phyloP scores from a whole-genome alignment of 2,888 invertebrate species.

The Ferdinandea cuprea region DNA sequence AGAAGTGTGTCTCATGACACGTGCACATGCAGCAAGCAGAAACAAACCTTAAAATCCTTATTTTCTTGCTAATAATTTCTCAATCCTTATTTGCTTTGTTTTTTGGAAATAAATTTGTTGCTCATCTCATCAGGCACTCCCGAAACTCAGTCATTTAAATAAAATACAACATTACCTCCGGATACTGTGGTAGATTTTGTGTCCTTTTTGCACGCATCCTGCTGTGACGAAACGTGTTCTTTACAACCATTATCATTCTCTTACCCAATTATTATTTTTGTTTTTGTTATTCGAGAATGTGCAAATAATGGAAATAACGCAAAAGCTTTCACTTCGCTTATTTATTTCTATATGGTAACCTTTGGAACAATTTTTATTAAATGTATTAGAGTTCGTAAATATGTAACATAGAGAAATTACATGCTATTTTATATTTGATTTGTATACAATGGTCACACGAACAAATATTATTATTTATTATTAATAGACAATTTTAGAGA shows the following conservation, averaged over 20 bases:
- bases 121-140: conserved; percentile 55
- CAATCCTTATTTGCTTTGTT: conserved; percentile 35
- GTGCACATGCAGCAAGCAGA: conserved; percentile 42
- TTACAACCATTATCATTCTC: conserved; percentile 42
- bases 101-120: conserved; percentile 54
- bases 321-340: not conserved
- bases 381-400: too few species aligned
- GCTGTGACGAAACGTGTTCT: conserved; percentile 55
- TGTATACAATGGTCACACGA: not conserved
- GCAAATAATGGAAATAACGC: not conserved
- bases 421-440: too few species aligned
- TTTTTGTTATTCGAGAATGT: not conserved
- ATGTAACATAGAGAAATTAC: too few species aligned
- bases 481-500: too few species aligned
- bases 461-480: not conserved
- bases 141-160: conserved; percentile 45
- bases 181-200: conserved; percentile 48
- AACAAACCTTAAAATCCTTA: conserved; percentile 24
- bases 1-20: conserved; percentile 60
- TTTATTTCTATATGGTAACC: not conserved
- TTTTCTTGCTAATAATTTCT: conserved; percentile 25
- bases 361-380: too few species aligned
- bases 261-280: conserved; percentile 51
- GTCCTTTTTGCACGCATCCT: not conserved
- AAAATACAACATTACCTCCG: conserved; percentile 40